phyloP scores from a whole-genome alignment of 2,113 vertebrate species.

The Solea solea region DNA sequence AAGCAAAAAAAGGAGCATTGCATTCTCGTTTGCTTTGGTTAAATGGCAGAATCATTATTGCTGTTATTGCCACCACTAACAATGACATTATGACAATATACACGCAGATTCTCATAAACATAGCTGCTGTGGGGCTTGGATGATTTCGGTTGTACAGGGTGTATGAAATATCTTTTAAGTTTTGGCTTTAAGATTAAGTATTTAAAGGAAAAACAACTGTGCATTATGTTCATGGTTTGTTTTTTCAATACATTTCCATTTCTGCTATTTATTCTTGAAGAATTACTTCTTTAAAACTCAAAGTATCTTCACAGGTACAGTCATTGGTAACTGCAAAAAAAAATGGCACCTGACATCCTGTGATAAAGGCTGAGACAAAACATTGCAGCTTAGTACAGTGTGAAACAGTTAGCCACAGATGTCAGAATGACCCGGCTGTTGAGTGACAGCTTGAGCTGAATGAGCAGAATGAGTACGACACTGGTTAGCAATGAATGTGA shows the following conservation, averaged over 20 bases:
- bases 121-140: constrained; percentile 24
- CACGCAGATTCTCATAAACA: constrained; percentile 39
- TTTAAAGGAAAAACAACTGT: constrained; percentile 1
- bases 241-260: background rate
- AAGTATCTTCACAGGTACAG: background rate
- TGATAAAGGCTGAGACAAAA: constrained; percentile 2
- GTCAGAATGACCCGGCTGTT: constrained; percentile 14
- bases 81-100: background rate
- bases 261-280: background rate
- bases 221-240: background rate
- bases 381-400: constrained; percentile 12
- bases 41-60: constrained; percentile 10
- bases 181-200: background rate
- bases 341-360: background rate
- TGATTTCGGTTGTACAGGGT: too few relatives aligned
- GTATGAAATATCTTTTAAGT: background rate
- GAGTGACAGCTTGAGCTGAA: constrained; percentile 1
- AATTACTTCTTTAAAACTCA: background rate
- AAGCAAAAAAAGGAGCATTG: constrained; percentile 23
- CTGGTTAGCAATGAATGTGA: constrained; percentile 14
- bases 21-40: constrained; percentile 20
- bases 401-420: constrained; percentile 13
- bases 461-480: background rate
- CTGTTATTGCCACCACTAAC: constrained; percentile 18
- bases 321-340: background rate